Evolutionary conservation across 2,888 invertebrate genomes (phyloP), one percentile per base, ranked within the genome.

Genomic region (Unio delphinus): DNA sequence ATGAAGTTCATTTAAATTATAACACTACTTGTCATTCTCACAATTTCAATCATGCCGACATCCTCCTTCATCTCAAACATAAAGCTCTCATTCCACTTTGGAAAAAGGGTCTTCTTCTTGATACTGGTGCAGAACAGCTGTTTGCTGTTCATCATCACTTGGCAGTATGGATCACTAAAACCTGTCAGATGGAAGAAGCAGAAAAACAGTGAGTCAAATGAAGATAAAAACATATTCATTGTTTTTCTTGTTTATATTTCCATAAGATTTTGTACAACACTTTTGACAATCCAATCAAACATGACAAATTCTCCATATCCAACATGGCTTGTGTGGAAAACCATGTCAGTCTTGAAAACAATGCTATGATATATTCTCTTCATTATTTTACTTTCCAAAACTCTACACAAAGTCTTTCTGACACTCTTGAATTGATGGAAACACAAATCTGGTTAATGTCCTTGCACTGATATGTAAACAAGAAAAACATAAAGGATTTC

Each of bases 121-220:
- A 92, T 90, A 65, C 89, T 89, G 26, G 91, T 91, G 72, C 91
- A 91, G 83, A 91, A 92, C 74, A 92, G 90, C 61, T 90, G 90
- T 70, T 91, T 91, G 55, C 90, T 90, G 69, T 90, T 90, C 58
- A 92, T 78, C 73, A 89, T 89, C 20, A 92, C 84, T 68, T 91
- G 91, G 83, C 91, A 92, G 80, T 91, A 92, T 11, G 92, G 92
- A 82, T 92, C 92, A 83, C 92, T 92, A 83, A 90, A 92, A n/a
- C 92, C 90, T 90, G 73, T 11, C 67, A 54, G 56, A 15, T 28
- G 59, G 11, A 26, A 23, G 26, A 59, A 59, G 3, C 18, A 59
- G 23, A 26, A 11, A 59, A 17, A 26, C 59, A 58, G 17, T 23
- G 59, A 23, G 59, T 11, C 59, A 59, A 23, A 26, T 23, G 23